Percentiles rank a stretch among this genome's conserved stretches.
Conservation (phyloP, 30 jellyfish, hydroid and myxozoan species). For the Nemopilema nomurai region DNA sequence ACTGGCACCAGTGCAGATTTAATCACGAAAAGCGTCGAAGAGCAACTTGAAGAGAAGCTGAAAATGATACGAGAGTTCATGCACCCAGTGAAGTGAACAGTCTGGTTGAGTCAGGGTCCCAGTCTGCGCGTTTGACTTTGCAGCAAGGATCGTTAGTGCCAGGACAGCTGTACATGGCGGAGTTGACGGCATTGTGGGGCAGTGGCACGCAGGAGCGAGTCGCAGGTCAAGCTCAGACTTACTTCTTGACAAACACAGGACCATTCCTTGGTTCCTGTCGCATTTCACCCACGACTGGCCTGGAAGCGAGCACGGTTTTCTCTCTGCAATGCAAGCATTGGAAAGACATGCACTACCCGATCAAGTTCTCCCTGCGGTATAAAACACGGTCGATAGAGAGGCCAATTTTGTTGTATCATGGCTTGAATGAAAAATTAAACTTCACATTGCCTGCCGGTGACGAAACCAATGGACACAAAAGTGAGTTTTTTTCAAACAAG, state of each 20-base stretch:
- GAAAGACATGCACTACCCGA: constrained; percentile 64
- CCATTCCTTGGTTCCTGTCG: constrained; percentile 62
- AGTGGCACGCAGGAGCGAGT: constrained; percentile 28
- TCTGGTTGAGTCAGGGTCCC: background rate
- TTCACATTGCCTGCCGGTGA: constrained; percentile 61
- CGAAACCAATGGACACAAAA: constrained; percentile 9
- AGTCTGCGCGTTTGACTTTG: constrained; percentile 15
- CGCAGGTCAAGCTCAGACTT: constrained; percentile 55
- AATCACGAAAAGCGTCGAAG: background rate
- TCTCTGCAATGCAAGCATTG: constrained; percentile 46
- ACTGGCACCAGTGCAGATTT: constrained; percentile 22
- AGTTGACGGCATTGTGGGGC: constrained; percentile 58
- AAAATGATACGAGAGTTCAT: constrained; percentile 20
- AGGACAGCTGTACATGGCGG: constrained; percentile 64
- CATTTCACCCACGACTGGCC: constrained; percentile 38
- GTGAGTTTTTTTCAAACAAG: constrained; percentile 2
- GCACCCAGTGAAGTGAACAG: constrained; percentile 7
- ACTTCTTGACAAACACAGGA: constrained; percentile 60
- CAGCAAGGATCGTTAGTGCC: constrained; percentile 38
- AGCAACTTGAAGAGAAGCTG: constrained; percentile 24
- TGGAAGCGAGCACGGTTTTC: constrained; percentile 33
- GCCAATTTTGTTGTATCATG: constrained; percentile 15
- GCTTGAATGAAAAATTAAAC: constrained; percentile 11
- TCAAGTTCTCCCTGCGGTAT: constrained; percentile 23
- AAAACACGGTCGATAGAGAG: background rate